Evolutionary conservation across 2,797 vertebrate species (phyloP).

Genomic region (Scomberomorus guttatus): DNA sequence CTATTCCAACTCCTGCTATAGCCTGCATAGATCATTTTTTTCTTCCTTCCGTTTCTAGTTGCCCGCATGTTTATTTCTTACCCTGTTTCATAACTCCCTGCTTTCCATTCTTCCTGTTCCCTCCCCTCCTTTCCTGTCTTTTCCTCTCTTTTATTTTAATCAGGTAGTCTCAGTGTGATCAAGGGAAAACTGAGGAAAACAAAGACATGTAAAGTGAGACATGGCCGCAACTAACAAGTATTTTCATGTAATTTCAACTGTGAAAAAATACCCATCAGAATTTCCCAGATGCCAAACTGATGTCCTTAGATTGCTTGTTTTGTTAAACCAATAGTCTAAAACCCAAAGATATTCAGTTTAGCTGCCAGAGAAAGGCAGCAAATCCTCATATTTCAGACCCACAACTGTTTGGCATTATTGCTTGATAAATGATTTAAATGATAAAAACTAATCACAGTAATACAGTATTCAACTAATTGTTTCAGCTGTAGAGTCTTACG

Average conservation of each 20-base stretch:
- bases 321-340: not conserved
- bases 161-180: slow-evolving; percentile 9
- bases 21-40: not conserved
- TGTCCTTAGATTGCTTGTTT: not conserved
- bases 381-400: not conserved
- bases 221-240: slow-evolving; percentile 1
- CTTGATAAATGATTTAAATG: not conserved
- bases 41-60: not conserved
- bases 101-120: not conserved
- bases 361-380: not conserved
- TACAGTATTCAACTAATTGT: not conserved
- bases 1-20: slow-evolving; percentile 19
- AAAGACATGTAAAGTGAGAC: slow-evolving; percentile 15
- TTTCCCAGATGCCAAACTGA: not conserved
- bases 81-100: not conserved
- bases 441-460: not conserved
- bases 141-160: slow-evolving; percentile 15
- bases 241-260: no score
- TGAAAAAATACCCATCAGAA: not conserved
- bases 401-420: not conserved
- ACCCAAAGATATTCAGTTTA: not conserved
- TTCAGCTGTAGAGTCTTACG: no score
- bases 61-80: not conserved
- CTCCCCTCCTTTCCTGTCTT: not conserved
- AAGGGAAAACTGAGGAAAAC: slow-evolving; percentile 9